Conservation (phyloP, 2,888 invertebrate genomes). For the Hydriomena furcata region DNA sequence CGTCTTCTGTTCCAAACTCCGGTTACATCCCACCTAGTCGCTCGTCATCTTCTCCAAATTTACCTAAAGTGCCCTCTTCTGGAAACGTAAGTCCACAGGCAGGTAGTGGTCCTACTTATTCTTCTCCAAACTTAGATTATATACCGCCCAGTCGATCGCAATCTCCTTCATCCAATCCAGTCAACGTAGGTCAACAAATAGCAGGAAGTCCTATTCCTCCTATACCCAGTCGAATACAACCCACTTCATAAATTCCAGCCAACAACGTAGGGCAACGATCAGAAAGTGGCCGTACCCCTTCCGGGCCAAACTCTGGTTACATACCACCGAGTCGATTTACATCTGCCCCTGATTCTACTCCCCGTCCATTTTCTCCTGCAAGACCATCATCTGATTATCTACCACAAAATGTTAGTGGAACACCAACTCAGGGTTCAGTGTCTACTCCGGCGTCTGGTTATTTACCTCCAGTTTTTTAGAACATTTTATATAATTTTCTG, state of each 20-base stretch:
- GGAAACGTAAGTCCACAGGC: slow-evolving; percentile 8
- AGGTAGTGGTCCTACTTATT: not conserved
- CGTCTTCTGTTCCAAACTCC: slow-evolving; percentile 6
- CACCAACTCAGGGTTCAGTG: slow-evolving; percentile 28
- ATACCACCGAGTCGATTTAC: slow-evolving; percentile 39
- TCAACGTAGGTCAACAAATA: not conserved
- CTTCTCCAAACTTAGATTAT: slow-evolving; percentile 38
- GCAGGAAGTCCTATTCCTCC: too few relatives aligned
- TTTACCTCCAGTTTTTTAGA: slow-evolving; percentile 64
- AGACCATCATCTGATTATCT: slow-evolving; percentile 29
- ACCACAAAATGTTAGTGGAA: slow-evolving; percentile 40
- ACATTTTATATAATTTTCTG: not conserved
- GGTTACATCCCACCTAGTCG: slow-evolving; percentile 14
- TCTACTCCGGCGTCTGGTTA: slow-evolving; percentile 62
- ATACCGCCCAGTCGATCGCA: slow-evolving; percentile 37
- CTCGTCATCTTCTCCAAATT: not conserved
- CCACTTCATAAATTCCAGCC: not conserved
- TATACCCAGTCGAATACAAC: not conserved
- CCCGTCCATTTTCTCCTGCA: slow-evolving; percentile 34
- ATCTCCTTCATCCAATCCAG: not conserved
- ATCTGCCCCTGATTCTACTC: slow-evolving; percentile 24
- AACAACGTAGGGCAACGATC: slow-evolving; percentile 10
- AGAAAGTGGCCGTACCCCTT: not conserved
- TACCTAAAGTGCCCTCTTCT: not conserved
- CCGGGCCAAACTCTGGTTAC: slow-evolving; percentile 40